Evolutionary conservation across 2,113 vertebrate species (phyloP).

Genomic region (Columba janthina): DNA sequence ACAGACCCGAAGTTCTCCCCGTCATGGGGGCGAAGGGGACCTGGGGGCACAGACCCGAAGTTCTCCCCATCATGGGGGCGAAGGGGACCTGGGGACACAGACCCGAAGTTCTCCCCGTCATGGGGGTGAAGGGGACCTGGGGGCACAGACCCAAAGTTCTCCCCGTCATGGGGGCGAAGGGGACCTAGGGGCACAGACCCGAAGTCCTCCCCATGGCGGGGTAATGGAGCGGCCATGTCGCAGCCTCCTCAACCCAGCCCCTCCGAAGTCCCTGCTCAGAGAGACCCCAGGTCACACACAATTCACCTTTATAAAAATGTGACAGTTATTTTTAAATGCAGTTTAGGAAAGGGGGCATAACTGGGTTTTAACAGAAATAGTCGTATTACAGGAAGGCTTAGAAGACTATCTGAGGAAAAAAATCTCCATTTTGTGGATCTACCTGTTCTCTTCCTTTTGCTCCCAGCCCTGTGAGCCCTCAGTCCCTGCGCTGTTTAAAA

Average conservation of each 20-base stretch:
- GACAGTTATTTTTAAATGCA: neutral
- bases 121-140: too few species aligned
- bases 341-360: neutral
- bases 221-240: accelerated
- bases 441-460: neutral
- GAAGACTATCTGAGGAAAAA: neutral
- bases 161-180: too few species aligned
- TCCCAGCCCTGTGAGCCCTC: neutral
- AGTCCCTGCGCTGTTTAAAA: neutral
- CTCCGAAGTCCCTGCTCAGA: neutral
- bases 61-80: neutral
- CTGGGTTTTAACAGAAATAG: accelerated
- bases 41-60: neutral
- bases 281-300: neutral
- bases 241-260: neutral
- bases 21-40: too few species aligned
- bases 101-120: too few species aligned
- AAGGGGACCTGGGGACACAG: too few species aligned
- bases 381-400: too few species aligned
- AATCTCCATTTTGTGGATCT: neutral
- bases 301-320: neutral
- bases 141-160: too few species aligned
- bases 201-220: too few species aligned
- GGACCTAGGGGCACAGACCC: too few species aligned
- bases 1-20: neutral